A percentile compares a stretch with the other conserved stretches of the same genome.
phyloP scores from a whole-genome alignment of 2,888 invertebrate genomes.

The Myopa testacea region DNA sequence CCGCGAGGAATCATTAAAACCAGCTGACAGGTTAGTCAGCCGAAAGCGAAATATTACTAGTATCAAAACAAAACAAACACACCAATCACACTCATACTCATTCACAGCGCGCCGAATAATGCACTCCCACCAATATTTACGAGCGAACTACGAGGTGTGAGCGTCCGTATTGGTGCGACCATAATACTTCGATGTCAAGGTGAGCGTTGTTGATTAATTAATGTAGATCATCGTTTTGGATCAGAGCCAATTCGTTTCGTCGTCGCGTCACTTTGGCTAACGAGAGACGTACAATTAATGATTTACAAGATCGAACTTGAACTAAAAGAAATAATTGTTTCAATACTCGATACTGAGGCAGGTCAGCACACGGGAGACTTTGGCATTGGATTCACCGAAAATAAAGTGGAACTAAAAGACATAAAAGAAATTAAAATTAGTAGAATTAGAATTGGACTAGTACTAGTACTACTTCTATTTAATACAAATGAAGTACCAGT shows the following conservation, averaged over 20 bases:
- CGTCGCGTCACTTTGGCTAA: slow-evolving; percentile 38
- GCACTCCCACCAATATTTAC: slow-evolving; percentile 82
- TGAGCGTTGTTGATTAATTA: slow-evolving; percentile 62
- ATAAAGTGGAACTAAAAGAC: not conserved
- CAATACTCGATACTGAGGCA: slow-evolving; percentile 58
- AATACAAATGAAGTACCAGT: too few relatives aligned
- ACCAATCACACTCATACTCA: not conserved
- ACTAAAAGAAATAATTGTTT: slow-evolving; percentile 56
- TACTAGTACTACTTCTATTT: too few relatives aligned
- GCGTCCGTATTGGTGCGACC: slow-evolving; percentile 82
- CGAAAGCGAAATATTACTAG: not conserved
- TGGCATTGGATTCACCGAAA: slow-evolving; percentile 4
- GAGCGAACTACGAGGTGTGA: slow-evolving; percentile 79
- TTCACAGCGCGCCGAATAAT: slow-evolving; percentile 58
- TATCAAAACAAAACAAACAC: not conserved
- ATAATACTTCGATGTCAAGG: slow-evolving; percentile 81
- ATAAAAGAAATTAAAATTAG: not conserved
- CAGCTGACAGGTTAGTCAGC: slow-evolving; percentile 73
- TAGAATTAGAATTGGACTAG: not conserved
- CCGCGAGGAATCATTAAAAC: slow-evolving; percentile 77
- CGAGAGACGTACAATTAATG: slow-evolving; percentile 11
- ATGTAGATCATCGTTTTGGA: slow-evolving; percentile 42
- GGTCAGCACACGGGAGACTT: slow-evolving; percentile 54
- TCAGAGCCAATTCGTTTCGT: slow-evolving; percentile 45
- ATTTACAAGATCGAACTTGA: slow-evolving; percentile 58